A percentile compares a stretch with the other conserved stretches of the same genome.
These are phyloP conservation scores for Palaemon carinicauda DNA, from an alignment of 1,140 invertebrate species.

Conservation along the genomic window DNA sequence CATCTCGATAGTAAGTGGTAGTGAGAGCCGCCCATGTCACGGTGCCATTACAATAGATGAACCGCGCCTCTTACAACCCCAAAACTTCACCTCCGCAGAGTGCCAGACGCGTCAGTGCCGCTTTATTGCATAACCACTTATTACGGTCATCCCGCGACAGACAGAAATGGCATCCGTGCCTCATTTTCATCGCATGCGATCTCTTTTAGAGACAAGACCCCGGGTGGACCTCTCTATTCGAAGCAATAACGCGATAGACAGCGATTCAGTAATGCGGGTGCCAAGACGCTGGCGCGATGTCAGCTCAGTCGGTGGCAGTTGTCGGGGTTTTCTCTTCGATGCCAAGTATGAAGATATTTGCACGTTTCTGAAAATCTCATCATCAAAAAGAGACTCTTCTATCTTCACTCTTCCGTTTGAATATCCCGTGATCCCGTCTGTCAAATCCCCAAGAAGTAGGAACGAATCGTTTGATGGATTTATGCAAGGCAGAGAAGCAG, in stretches of 20 bases:
- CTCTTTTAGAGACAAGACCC: too few relatives aligned
- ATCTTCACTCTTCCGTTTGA: too few relatives aligned
- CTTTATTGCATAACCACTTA: too few relatives aligned
- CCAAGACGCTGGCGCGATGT: background rate
- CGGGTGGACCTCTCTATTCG: too few relatives aligned
- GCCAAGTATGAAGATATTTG: slow-evolving; percentile 45
- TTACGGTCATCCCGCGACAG: too few relatives aligned
- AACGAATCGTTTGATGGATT: background rate
- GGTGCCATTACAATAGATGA: slow-evolving; percentile 29
- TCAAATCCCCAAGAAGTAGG: background rate
- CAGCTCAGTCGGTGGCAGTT: slow-evolving; percentile 11
- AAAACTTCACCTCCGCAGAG: slow-evolving; percentile 32
- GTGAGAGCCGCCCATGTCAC: slow-evolving; percentile 15
- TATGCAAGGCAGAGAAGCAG: background rate
- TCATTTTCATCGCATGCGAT: too few relatives aligned
- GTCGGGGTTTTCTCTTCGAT: background rate
- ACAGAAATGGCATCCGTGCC: too few relatives aligned
- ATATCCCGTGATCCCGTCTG: background rate
- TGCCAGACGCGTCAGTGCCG: too few relatives aligned
- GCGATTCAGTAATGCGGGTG: background rate
- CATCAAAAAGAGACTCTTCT: too few relatives aligned
- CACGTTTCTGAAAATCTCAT: background rate
- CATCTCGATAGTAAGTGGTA: background rate
- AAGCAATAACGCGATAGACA: background rate
- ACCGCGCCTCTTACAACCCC: slow-evolving; percentile 16